Percentiles rank a stretch among this genome's conserved stretches.
Evolutionary conservation across 2,113 vertebrate species (phyloP).

Genomic region (Colinus virginianus): DNA sequence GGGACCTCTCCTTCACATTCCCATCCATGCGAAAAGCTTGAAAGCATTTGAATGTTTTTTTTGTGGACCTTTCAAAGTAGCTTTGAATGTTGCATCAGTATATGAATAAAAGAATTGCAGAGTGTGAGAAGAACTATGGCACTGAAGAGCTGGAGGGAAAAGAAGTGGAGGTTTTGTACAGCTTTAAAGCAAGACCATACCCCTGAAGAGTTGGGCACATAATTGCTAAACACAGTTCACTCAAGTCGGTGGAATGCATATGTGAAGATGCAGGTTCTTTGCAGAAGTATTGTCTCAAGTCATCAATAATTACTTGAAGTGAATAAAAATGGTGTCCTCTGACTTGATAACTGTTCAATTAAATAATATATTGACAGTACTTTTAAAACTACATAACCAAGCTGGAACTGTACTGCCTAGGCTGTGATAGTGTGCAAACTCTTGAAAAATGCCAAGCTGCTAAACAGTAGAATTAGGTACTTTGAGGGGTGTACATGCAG

Average conservation of each 20-base stretch:
- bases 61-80: neutral
- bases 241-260: neutral
- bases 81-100: constrained; percentile 23
- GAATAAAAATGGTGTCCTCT: neutral
- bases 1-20: neutral
- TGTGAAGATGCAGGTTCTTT: neutral
- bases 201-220: neutral
- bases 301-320: neutral
- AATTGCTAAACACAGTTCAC: neutral
- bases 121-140: neutral
- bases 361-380: neutral
- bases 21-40: neutral
- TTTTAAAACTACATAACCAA: neutral
- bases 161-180: neutral
- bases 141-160: neutral
- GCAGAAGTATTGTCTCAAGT: neutral
- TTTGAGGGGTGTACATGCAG: neutral
- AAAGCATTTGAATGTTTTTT: constrained; percentile 9
- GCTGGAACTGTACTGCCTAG: neutral
- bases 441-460: neutral
- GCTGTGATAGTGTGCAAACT: neutral
- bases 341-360: neutral
- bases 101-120: neutral
- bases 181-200: neutral
- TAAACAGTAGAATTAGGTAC: neutral